Evolutionary conservation across 2,113 vertebrate species (phyloP).

Genomic region (Cavia porcellus): DNA sequence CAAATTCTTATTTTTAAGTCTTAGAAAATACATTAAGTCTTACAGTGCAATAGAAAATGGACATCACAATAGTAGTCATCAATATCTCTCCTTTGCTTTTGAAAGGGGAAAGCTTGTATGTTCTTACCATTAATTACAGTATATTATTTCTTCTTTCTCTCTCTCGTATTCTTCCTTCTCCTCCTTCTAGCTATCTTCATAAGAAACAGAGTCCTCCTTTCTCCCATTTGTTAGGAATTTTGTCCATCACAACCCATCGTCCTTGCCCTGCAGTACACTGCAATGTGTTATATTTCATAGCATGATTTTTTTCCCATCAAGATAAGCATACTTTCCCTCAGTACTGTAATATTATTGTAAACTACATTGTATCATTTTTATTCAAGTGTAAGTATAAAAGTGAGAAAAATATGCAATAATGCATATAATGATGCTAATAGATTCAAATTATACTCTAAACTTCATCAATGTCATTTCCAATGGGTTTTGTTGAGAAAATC

Average conservation of each 20-base stretch:
- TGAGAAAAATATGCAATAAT: slow-evolving; percentile 22
- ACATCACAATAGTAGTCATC: neutral
- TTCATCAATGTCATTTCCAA: slow-evolving; percentile 12
- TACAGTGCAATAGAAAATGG: neutral
- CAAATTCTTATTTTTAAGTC: neutral
- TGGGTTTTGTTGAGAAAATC: neutral
- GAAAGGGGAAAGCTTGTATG: neutral
- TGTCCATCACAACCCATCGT: neutral
- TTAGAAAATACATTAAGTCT: neutral
- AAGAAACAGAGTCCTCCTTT: neutral
- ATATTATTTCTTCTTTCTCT: neutral
- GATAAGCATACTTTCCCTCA: neutral
- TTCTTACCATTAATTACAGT: neutral
- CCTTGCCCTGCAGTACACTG: too few species aligned
- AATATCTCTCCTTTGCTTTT: neutral
- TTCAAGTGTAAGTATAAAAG: neutral
- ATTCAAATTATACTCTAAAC: neutral
- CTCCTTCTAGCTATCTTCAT: neutral
- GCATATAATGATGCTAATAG: neutral
- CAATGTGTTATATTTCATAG: neutral
- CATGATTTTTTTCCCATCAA: neutral
- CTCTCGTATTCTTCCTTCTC: neutral
- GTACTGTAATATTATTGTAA: neutral
- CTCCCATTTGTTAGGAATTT: neutral
- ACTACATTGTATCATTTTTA: neutral